phyloP scores from a whole-genome alignment of 2,797 vertebrate species.

The Gymnoscopelus braueri region DNA sequence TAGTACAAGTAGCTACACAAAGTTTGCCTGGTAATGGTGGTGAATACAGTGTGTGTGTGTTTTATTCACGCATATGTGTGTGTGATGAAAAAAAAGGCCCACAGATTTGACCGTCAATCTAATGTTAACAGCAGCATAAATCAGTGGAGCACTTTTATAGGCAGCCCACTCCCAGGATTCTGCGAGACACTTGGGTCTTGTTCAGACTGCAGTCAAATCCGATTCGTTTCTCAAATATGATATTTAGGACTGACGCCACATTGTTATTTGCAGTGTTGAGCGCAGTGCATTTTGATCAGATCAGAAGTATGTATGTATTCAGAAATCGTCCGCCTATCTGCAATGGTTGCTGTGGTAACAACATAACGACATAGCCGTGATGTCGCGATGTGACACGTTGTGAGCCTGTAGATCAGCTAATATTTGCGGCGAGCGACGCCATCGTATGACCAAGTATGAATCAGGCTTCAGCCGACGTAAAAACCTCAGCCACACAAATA shows the following conservation, averaged over 20 bases:
- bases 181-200: slow-evolving; percentile 22
- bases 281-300: too few species aligned
- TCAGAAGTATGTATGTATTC: too few species aligned
- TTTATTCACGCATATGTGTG: background rate
- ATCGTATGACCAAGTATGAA: background rate
- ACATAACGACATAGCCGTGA: too few species aligned
- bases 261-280: too few species aligned
- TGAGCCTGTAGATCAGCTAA: too few species aligned
- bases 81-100: slow-evolving; percentile 19
- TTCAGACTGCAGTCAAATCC: too few species aligned
- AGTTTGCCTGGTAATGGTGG: background rate
- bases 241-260: background rate
- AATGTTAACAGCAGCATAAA: slow-evolving; percentile 61
- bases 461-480: slow-evolving; percentile 14
- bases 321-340: too few species aligned
- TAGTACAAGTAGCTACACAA: too few species aligned
- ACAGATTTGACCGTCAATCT: slow-evolving; percentile 38
- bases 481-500: slow-evolving; percentile 16
- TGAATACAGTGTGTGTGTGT: background rate
- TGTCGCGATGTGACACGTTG: too few species aligned
- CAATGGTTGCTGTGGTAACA: too few species aligned
- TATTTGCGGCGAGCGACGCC: background rate
- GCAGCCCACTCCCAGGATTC: slow-evolving; percentile 34
- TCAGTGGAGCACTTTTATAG: slow-evolving; percentile 56
- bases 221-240: too few species aligned